A percentile compares a stretch with the other conserved stretches of the same genome.
Conservation (phyloP, 2,797 vertebrate genomes). For the Ceryle rudis region DNA sequence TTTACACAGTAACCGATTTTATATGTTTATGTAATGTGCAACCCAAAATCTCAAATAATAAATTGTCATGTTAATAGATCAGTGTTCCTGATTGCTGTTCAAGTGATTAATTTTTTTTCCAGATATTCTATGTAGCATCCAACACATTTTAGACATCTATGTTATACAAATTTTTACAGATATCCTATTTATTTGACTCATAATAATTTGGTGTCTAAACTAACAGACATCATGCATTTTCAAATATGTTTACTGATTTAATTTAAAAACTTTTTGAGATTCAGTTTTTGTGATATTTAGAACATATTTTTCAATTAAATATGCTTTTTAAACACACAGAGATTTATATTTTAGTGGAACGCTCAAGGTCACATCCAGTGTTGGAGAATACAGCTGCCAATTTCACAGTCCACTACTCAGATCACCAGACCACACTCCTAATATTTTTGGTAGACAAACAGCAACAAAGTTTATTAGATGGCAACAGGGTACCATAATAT, state of each 20-base stretch:
- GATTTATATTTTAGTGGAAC: background rate
- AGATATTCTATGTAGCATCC: background rate
- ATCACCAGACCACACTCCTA: background rate
- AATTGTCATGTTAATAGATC: background rate
- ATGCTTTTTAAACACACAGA: background rate
- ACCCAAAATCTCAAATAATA: background rate
- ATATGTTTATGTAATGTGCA: rapidly evolving
- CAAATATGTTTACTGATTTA: background rate
- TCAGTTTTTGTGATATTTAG: background rate
- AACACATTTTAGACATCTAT: background rate
- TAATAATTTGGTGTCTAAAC: background rate
- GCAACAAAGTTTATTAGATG: background rate
- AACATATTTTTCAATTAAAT: background rate
- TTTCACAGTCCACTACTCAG: slow-evolving; percentile 32
- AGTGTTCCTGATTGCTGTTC: background rate
- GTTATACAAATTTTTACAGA: background rate
- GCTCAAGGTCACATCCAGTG: background rate
- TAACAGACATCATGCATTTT: background rate
- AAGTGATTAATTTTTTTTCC: rapidly evolving
- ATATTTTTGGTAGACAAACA: slow-evolving; percentile 39
- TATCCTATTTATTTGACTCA: background rate
- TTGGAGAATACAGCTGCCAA: background rate
- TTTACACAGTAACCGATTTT: background rate
- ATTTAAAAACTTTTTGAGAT: background rate
- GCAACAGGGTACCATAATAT: background rate